Evolutionary conservation across 2,888 invertebrate species (phyloP), one percentile per base, ranked within the genome.

Genomic region (Brachylomia viminalis): DNA sequence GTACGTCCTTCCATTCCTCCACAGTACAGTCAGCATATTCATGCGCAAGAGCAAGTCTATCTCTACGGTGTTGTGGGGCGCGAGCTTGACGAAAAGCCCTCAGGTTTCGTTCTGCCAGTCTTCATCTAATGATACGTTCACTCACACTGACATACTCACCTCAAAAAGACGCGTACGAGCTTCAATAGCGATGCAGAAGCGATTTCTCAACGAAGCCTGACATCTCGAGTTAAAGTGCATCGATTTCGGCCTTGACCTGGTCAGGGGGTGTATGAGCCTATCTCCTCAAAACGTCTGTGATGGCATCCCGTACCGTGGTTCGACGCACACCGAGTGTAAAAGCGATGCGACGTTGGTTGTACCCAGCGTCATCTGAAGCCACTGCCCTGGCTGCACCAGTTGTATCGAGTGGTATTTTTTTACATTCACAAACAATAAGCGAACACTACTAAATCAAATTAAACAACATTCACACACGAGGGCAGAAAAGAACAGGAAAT

Each of bases 231-330:
- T 38, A 7, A 38, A 38, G 38, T 38, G 38, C 2, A 38, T 38
- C 38, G 38, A 38, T 38, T 5, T 38, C 38, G 38, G 38, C 38
- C 4, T 38, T 38, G 38, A 38, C 5, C 38, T 38, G 38, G 38
- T 7, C 38, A 38, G n/a, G 27, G n/a, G n/a, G 54, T 68, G 54
- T 68, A 68, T 38, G 17, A 68, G 8, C 42, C 67, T 27, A 42
- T 42, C 67, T 42, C 38, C 42, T 30, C 17, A 56, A 54, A 56
- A 6, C 33, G 13, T 66, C 49, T 66, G 49, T 66, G 49, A 66
- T 49, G 13, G 49, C 33, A 66, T 66, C 65, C 30, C 30, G 56
- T 56, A 42, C 68, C 20, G 68, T 45, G 2, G 56, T 56, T 27
- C 45, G 45, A 58, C 58, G 58, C 23, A 69, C 30, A 58, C 30